Base-by-base conservation (phyloP, 2,113 vertebrate species). In the Beaufortia kweichowensis region DNA sequence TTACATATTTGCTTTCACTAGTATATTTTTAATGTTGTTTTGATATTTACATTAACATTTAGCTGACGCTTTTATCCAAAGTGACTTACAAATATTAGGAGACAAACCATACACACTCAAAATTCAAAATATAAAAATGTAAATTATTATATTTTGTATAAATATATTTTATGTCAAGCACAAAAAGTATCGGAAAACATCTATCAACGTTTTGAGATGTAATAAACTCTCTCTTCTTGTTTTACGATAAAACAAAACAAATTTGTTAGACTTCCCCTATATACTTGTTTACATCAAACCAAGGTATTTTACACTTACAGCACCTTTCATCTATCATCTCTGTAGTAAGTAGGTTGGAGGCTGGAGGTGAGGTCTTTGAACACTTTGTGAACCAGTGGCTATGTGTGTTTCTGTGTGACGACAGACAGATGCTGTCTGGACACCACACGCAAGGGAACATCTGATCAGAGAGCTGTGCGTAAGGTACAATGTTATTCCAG, bases 251-350 rank as follows among this genome's bases (percentile, higher is more conserved):
- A 21, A 23, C 17, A 68, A 61, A 21, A 19, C 0, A 23, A 69
- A 78, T 62, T 41, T 17, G 3, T 5, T 33, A 23, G 17, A 15
- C 48, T 9, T 66, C 83, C 81, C 71, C 82, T 84, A 79, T 66
- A 75, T 76, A 53, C 81, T 85, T 90, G 88, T 91, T 91, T 90
- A 89, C 83, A 81, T 86, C 84, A 88, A 81, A 77, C 82, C 62
- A 68, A 59, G 19, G 67, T 79, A 79, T 84, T 85, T 50, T 86
- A 82, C 81, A 72, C 75, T 85, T 85, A 85, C 84, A 85, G 84
- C 85, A 79, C 86, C 82, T 83, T 88, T 86, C 88, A 90, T 91
- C 89, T 84, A 88, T 92, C 89, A 89, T 88, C 88, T 90, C 83
- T 80, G 79, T 5, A 17, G 77, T 85, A 80, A 86, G 85, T 84